Base-by-base conservation (phyloP, 2,797 vertebrate genomes). In the Sebastes vulpes region DNA sequence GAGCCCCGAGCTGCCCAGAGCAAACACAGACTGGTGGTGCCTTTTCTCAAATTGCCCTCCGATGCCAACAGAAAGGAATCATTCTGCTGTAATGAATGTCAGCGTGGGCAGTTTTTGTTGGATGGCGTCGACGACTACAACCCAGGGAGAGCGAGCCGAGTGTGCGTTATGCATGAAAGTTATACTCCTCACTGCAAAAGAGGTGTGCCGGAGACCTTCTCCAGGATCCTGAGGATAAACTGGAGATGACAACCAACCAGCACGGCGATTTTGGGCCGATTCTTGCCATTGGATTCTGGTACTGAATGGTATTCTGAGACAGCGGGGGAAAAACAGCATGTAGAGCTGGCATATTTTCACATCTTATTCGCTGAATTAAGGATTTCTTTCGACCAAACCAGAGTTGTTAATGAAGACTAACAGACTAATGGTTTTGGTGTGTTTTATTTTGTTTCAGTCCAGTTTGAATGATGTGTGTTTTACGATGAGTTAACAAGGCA, bases 81-180 rank as follows among this genome's bases (percentile, higher is more conserved):
- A 50, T 50, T 50, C 48, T 50, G 48, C 48, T 50, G n/a, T 50
- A 9, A 50, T 50, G 48, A 50, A 50, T 50, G 48, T 50, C 48
- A 50, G 48, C 48, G n/a, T 20, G 48, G 48, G 48, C 48, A 50
- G 8, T 50, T 20, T 50, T 50, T 50, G 48, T 20, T n/a, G 48
- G 48, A 50, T 50, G n/a, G 0, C 0, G 3, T 48, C 8, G 46
- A 0, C 7, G 18, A 20, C 0, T 0, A 50, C 46, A 50, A n/a
- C 46, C 46, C 46, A 50, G 46, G 8, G 46, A 50, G n/a, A 20
- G 46, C 46, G 18, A 50, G 8, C 46, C 46, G 8, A n/a, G 46
- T n/a, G 48, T 20, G 48, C n/a, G n/a, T 50, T n/a, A 50, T 9
- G n/a, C 48, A 50, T 50, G 48, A 50, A 50, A n/a, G 48, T 50